Percentiles rank a stretch among this genome's conserved stretches.
Evolutionary conservation across 2,797 vertebrate species (phyloP).

Genomic region (Cyprinella venusta): DNA sequence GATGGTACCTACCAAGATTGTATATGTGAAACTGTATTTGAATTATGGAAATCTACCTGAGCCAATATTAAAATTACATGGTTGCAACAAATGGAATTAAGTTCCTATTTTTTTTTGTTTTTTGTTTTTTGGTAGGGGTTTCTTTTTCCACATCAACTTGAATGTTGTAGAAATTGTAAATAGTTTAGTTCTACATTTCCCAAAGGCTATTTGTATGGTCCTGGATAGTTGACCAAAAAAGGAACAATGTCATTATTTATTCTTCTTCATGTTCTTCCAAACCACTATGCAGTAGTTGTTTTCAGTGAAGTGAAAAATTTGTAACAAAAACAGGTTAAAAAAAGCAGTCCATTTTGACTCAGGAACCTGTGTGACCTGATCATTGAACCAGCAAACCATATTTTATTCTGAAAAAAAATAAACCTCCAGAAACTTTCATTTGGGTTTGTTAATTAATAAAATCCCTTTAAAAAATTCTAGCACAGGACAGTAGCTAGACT

Average conservation of each 20-base stretch:
- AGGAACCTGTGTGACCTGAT: not conserved
- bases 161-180: not conserved
- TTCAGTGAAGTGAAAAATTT: not conserved
- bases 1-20: not conserved
- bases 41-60: conserved; percentile 28
- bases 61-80: not conserved
- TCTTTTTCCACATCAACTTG: not conserved
- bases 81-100: not conserved
- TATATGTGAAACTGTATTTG: not conserved
- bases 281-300: not conserved
- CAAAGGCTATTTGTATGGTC: not conserved
- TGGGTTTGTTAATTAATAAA: too few species aligned
- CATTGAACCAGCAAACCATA: not conserved
- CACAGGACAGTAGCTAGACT: not conserved
- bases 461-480: not conserved
- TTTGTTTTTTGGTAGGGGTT: too few species aligned
- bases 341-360: not conserved
- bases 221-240: not conserved
- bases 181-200: not conserved
- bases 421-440: not conserved
- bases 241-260: not conserved
- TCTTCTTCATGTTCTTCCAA: not conserved
- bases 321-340: not conserved
- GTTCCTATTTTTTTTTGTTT: fast-evolving
- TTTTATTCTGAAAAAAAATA: not conserved